Base-by-base conservation (phyloP, 2,888 invertebrate genomes). In the Diabrotica balteata region DNA sequence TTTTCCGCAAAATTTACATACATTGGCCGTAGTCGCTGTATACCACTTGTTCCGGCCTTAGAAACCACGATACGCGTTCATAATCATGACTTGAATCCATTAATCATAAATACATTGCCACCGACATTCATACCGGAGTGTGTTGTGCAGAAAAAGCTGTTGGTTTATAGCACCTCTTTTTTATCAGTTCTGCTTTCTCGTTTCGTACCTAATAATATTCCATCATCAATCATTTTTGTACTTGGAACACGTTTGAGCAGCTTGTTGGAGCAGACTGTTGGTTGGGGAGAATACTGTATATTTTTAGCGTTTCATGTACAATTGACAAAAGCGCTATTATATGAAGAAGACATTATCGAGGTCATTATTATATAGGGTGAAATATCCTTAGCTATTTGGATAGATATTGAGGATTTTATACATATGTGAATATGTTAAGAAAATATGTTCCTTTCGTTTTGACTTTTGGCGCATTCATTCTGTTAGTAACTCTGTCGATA, bases 71-170 rank as follows among this genome's bases (percentile, higher is more conserved):
- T 64, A 64, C 52, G 46, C 58, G 58, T 64, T 64, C 64, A 54
- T 59, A 62, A 64, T 70, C 73, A 72, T 73, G 75, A 68, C 72
- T 72, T 68, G 55, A 51, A 53, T 52, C 70, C 73, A 75, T 75
- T 75, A 75, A 75, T 75, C 75, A 75, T 60, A 63, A 62, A 64
- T 61, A 68, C 70, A 67, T 64, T 72, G 70, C 60, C 66, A 61
- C 68, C 61, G 72, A 72, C 73, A 73, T 70, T 75, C 72, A 71
- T 71, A 72, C 70, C 72, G 67, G 68, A 69, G 72, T 66, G 68
- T 66, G 55, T 57, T 57, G 55, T 70, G 67, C 64, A 71, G 59
- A 51, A 59, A 64, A 68, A 68, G 22, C 22, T 32, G 47, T 62
- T 43, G 46, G 47, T 62, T 62, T 45, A 55, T 53, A 46, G 53